Percentiles rank a stretch among this genome's conserved stretches.
These are phyloP conservation scores for Erpornis zantholeuca DNA, from an alignment of 2,113 vertebrate genomes.

Conservation along the genomic window DNA sequence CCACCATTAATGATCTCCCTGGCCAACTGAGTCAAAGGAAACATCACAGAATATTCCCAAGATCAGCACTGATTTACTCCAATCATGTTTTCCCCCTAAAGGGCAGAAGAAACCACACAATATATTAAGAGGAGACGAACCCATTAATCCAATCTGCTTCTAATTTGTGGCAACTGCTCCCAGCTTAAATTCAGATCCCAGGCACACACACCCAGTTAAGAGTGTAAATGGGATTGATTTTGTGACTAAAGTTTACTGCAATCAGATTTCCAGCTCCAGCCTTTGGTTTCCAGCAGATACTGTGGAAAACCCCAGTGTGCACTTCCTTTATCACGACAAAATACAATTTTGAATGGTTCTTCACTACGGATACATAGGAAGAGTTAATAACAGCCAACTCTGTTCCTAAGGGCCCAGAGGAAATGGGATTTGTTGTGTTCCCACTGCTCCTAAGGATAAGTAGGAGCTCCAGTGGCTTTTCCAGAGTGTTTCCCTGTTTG, in stretches of 20 bases:
- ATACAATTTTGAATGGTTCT: neutral
- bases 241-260: neutral
- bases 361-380: neutral
- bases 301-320: neutral
- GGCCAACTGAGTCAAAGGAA: neutral
- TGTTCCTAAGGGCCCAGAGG: neutral
- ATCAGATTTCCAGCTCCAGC: neutral
- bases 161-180: neutral
- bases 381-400: neutral
- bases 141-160: neutral
- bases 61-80: neutral
- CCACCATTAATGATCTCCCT: neutral
- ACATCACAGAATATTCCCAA: neutral
- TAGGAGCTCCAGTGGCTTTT: rapidly evolving
- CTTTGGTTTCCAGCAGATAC: neutral
- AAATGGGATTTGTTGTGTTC: neutral
- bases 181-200: neutral
- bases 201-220: neutral
- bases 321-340: neutral
- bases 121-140: neutral
- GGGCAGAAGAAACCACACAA: neutral
- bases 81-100: neutral
- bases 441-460: neutral
- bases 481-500: neutral
- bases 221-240: neutral